Evolutionary conservation across 2,113 vertebrate species (phyloP), one percentile per base, ranked within the genome.

Genomic region (Okapia johnstoni): DNA sequence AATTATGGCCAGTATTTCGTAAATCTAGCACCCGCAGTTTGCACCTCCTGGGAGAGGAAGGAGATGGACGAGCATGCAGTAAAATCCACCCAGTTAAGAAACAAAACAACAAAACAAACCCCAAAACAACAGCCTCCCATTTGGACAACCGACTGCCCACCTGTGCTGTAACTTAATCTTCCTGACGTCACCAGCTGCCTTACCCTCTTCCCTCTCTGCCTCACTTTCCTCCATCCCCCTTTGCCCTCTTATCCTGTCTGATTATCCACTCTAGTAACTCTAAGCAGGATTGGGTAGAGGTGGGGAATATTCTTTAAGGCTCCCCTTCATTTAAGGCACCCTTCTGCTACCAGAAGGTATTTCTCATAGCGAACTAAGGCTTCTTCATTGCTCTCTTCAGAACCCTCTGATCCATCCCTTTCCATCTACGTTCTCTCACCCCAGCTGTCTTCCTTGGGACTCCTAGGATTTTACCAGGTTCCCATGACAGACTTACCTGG

Each of bases 271-370:
- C 81, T 2, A 10, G 9, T 43, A 9, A 4, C 25, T 43, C 6
- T 3, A 57, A 26, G n/a, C 17, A 7, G 3, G 57, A 3, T 1
- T 4, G 12, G 57, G 16, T 28, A 33, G 50, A 66, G 25, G 2
- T 4, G 0, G 50, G 50, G 19, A 6, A 2, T 15, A 23, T 4
- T 17, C 30, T n/a, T 26, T 26, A 54, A 55, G 90, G 50, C 1
- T 12, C 7, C 26, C 8, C 33, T 7, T 25, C 11, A 15, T 3
- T 2, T 2, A 7, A 5, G 25, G 88, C 50, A 0, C 19, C 0
- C 63, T 14, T 30, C 2, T 0, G 0, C 13, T 80, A 17, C 15
- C 6, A 10, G 33, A 84, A 73, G 43, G 1, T 9, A 1, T 33
- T 16, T n/a, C 63, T 63, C 8, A 2, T 3, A 2, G 14, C 1